These are phyloP conservation scores for Anagrus nilaparvatae DNA, from an alignment of 1,140 invertebrate species.

Conservation along the genomic window DNA sequence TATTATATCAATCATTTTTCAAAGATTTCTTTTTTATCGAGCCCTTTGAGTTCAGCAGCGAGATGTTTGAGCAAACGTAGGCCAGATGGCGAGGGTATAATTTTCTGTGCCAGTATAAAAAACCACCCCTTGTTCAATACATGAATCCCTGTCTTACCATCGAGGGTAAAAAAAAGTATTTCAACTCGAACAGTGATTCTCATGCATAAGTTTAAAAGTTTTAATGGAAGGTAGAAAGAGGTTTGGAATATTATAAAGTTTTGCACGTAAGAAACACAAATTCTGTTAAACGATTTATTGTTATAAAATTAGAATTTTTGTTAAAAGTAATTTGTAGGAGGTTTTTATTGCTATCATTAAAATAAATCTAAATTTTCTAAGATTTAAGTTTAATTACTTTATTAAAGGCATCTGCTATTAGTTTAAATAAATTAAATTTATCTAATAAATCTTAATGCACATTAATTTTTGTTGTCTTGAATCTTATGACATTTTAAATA, in stretches of 20 bases:
- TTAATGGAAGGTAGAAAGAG: neutral
- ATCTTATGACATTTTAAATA: too few species aligned
- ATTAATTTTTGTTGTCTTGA: too few species aligned
- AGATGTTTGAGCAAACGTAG: slow-evolving; percentile 13
- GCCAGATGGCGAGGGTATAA: slow-evolving; percentile 19
- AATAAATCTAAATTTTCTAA: slow-evolving; percentile 28
- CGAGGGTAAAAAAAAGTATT: slow-evolving; percentile 12
- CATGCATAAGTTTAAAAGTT: slow-evolving; percentile 20
- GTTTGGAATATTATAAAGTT: slow-evolving; percentile 19
- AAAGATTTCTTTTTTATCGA: too few species aligned
- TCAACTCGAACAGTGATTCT: slow-evolving; percentile 24
- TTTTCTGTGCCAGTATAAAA: neutral
- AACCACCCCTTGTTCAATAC: neutral
- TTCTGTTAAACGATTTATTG: slow-evolving; percentile 31
- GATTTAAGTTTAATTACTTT: neutral
- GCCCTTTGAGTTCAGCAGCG: too few species aligned
- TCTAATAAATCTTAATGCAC: too few species aligned
- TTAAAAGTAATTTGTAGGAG: slow-evolving; percentile 1
- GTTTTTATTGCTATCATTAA: slow-evolving; percentile 1
- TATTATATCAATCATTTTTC: too few species aligned
- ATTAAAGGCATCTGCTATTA: too few species aligned
- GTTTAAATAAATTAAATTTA: too few species aligned
- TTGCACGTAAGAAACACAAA: slow-evolving; percentile 24
- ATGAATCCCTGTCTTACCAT: slow-evolving; percentile 21
- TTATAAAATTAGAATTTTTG: slow-evolving; percentile 17